phyloP scores from a whole-genome alignment of 53 echinoderm and acorn worm species.

The Antedon mediterranea region DNA sequence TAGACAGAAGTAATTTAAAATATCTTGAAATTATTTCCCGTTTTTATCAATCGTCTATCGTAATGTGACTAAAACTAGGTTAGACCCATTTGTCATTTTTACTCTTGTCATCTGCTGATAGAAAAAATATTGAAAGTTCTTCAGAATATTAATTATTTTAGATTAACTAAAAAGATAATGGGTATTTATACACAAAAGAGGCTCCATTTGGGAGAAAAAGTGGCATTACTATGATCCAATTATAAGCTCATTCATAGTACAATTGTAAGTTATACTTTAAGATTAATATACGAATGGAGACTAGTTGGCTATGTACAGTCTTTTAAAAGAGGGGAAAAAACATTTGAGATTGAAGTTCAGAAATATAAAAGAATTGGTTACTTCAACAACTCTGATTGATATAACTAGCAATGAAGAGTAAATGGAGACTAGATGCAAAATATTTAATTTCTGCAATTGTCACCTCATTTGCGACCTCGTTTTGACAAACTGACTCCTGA shows the following conservation, averaged over 20 bases:
- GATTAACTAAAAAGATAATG: background rate
- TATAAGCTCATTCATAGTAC: background rate
- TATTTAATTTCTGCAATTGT: background rate
- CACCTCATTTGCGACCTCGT: background rate
- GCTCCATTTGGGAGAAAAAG: background rate
- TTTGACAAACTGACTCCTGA: background rate
- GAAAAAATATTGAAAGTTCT: background rate
- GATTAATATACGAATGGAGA: background rate
- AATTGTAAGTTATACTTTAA: background rate
- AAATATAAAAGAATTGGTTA: background rate
- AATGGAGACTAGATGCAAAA: background rate
- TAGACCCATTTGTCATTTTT: background rate
- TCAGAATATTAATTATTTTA: background rate
- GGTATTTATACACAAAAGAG: background rate
- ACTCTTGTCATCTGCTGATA: background rate
- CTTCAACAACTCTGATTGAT: background rate
- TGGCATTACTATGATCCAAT: too few relatives aligned
- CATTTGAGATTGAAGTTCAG: background rate
- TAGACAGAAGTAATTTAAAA: background rate
- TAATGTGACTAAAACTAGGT: background rate
- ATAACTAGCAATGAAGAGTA: background rate
- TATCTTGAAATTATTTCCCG: background rate
- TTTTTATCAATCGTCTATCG: background rate
- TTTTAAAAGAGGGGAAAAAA: background rate
- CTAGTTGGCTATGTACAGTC: background rate